phyloP scores from a whole-genome alignment of 2,797 vertebrate genomes.

The Etheostoma perlongum region DNA sequence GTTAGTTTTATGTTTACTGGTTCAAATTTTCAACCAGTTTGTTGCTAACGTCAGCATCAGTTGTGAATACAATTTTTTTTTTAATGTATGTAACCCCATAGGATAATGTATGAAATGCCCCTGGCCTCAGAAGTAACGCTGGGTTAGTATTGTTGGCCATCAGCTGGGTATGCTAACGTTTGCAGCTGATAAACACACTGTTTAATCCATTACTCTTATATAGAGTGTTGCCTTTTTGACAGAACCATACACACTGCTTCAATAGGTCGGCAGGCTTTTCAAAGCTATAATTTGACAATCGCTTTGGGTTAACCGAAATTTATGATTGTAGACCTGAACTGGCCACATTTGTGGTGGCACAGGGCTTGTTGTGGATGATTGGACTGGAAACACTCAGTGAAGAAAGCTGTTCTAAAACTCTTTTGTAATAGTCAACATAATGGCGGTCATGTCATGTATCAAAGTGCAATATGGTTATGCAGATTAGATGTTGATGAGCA shows the following conservation, averaged over 20 bases:
- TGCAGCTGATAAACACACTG: neutral
- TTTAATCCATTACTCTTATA: neutral
- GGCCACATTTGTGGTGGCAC: neutral
- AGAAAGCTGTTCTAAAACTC: constrained; percentile 18
- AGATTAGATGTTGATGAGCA: constrained; percentile 53
- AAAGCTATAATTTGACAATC: neutral
- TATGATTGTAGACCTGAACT: neutral
- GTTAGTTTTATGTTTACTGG: too few relatives aligned
- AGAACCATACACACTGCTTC: neutral
- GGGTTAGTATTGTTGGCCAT: neutral
- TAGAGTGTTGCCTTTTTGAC: neutral
- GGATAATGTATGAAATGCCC: neutral
- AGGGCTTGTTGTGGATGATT: neutral
- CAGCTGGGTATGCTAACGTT: neutral
- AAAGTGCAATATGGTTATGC: constrained; percentile 18
- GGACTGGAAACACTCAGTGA: neutral
- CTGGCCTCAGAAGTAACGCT: neutral
- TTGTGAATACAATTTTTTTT: too few relatives aligned
- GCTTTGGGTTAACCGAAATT: neutral
- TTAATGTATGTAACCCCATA: neutral
- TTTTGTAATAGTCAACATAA: constrained; percentile 26
- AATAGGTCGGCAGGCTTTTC: neutral
- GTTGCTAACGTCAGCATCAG: neutral
- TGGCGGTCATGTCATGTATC: constrained; percentile 15
- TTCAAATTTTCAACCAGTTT: neutral